Conservation (phyloP, 2,113 vertebrate genomes). For the Silurus glanis region DNA sequence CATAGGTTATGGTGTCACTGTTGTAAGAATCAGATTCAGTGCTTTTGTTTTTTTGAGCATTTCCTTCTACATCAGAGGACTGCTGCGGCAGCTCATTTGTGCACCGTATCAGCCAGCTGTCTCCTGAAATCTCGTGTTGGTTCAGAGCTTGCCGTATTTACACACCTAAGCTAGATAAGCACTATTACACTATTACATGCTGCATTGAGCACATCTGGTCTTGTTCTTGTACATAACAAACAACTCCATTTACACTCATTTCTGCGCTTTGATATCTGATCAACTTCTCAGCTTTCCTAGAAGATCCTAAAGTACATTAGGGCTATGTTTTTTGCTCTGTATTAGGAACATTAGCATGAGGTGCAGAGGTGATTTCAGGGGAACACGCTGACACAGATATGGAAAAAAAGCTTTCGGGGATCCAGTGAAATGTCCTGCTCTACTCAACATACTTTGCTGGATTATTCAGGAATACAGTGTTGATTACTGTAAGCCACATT, state of each 20-base stretch:
- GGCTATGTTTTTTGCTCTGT: background rate
- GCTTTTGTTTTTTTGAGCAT: background rate
- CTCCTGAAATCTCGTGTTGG: background rate
- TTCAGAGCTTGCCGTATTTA: background rate
- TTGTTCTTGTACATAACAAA: constrained; percentile 5
- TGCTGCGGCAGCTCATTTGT: background rate
- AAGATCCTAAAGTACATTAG: constrained; percentile 13
- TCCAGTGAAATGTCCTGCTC: constrained; percentile 3
- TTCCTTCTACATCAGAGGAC: background rate
- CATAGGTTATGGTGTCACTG: background rate
- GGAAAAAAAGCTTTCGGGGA: background rate
- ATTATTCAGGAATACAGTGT: background rate
- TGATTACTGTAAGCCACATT: background rate
- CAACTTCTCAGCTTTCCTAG: constrained; percentile 4
- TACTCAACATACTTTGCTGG: background rate
- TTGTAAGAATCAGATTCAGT: background rate
- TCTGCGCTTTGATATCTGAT: constrained; percentile 5
- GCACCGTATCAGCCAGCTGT: background rate
- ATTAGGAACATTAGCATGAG: background rate
- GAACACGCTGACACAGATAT: background rate
- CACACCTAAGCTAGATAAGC: constrained; percentile 7
- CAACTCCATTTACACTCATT: constrained; percentile 1
- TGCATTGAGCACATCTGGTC: background rate
- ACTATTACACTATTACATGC: background rate
- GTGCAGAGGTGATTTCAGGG: background rate